Base-by-base conservation (phyloP, 1,140 invertebrate species). In the Drosophila elegans region DNA sequence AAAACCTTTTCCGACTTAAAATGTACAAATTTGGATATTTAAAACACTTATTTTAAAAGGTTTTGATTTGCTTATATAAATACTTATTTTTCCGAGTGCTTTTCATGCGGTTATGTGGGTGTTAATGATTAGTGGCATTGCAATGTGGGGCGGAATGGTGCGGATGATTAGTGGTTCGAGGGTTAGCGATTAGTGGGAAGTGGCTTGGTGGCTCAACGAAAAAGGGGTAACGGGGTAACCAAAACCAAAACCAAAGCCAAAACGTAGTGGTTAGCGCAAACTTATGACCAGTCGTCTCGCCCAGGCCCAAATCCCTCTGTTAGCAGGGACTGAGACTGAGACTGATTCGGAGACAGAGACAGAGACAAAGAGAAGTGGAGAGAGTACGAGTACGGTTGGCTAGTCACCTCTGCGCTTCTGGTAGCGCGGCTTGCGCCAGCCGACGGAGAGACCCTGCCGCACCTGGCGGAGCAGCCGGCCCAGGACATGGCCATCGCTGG, bases 401-500 rank as follows among this genome's bases (percentile, higher is more conserved):
- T 80, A 81, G 62, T 92, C 91, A 92, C 91, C 91, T 92, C 91
- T 90, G 54, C 90, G 90, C 78, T 90, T 91, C 63, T 92, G 85
- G 72, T 91, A 82, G 53, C 91, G 90, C 38, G 88, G 88, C 54
- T 91, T 92, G 11, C 91, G 91, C 91, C 91, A 92, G 34, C 84
- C 90, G 16, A 89, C 79, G 25, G 91, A 89, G 25, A 92, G 67
- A 36, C 90, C 78, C 7, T 68, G 64, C 32, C 91, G 90, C 52
- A 92, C 88, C 4, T 91, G 88, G 9, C 86, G 83, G 29, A 92
- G 48, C 53, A 92, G 56, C 9, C 90, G 73, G 6, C 90, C 85
- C 4, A 92, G 77, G 12, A 91, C 74, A 45, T 92, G 91, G 12
- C 74, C 79, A 55, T 78, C 62, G 60, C 67, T 73, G 42, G 53